These are phyloP conservation scores for Scaptodrosophila lebanonensis DNA, from an alignment of 1,140 invertebrate genomes.

Conservation along the genomic window DNA sequence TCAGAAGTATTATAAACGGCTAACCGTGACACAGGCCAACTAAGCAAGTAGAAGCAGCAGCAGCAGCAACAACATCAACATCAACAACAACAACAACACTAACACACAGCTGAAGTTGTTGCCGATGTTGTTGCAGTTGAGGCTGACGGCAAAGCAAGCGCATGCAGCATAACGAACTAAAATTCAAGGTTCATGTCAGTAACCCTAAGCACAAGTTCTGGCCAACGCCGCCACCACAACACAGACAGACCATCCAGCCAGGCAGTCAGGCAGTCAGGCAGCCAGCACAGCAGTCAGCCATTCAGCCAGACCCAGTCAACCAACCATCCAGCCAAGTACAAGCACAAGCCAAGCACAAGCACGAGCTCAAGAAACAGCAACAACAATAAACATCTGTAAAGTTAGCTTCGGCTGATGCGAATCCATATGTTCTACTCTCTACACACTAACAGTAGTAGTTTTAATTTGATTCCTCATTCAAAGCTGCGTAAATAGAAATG, in stretches of 20 bases:
- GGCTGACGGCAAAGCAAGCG: too few species aligned
- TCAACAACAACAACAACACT: slow-evolving; percentile 17
- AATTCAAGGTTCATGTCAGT: slow-evolving; percentile 74
- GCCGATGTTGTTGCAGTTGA: slow-evolving; percentile 8
- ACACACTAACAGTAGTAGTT: too few species aligned
- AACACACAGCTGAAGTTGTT: background rate
- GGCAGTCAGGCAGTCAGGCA: slow-evolving; percentile 52
- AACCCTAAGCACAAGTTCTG: slow-evolving; percentile 58
- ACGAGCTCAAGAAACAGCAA: too few species aligned
- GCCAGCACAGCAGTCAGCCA: too few species aligned
- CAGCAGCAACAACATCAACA: slow-evolving; percentile 36
- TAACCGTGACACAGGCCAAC: slow-evolving; percentile 38
- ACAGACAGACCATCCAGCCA: slow-evolving; percentile 53
- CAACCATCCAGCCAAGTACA: too few species aligned
- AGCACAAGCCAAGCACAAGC: too few species aligned
- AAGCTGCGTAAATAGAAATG: too few species aligned
- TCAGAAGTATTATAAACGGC: slow-evolving; percentile 51
- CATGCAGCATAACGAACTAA: slow-evolving; percentile 64
- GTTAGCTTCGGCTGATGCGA: too few species aligned
- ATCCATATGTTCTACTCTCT: too few species aligned
- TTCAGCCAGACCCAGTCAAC: too few species aligned
- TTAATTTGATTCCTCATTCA: too few species aligned
- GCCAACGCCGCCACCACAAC: slow-evolving; percentile 7
- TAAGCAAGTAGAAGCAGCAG: slow-evolving; percentile 26
- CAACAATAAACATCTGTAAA: too few species aligned